These are phyloP conservation scores for Theonella swinhoei DNA, from an alignment of 37 sponge, comb jelly and placozoan genomes.

Conservation along the genomic window DNA sequence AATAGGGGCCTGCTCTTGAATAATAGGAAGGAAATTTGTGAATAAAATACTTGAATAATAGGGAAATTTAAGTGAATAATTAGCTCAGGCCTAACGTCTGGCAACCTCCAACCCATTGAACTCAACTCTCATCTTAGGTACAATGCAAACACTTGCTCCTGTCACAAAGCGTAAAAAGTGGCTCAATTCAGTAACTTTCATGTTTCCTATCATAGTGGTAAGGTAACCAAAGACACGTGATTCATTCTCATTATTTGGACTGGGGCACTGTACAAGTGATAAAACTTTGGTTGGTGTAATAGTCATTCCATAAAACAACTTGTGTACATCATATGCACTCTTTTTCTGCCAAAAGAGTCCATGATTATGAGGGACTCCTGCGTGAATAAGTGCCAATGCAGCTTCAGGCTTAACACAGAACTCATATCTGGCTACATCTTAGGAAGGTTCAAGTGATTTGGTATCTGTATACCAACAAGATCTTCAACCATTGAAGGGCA, in stretches of 20 bases:
- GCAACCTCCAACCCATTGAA: too few species aligned
- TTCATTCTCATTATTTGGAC: neutral
- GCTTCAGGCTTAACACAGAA: slow-evolving; percentile 13
- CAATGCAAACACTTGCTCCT: slow-evolving; percentile 19
- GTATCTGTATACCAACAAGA: neutral
- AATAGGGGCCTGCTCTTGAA: too few species aligned
- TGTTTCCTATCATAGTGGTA: slow-evolving; percentile 16
- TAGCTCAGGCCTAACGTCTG: too few species aligned
- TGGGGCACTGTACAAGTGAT: neutral
- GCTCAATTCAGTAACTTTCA: slow-evolving; percentile 14
- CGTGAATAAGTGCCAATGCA: slow-evolving; percentile 2
- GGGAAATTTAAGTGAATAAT: too few species aligned
- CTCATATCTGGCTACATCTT: slow-evolving; percentile 21
- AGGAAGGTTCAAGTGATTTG: neutral
- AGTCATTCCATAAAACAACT: neutral
- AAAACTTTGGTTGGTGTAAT: slow-evolving; percentile 6
- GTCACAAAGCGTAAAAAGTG: slow-evolving; percentile 30
- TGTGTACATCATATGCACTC: neutral
- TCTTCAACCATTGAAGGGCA: neutral
- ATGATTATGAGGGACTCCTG: slow-evolving; percentile 23
- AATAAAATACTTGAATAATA: too few species aligned
- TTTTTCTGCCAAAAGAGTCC: neutral
- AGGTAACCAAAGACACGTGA: neutral
- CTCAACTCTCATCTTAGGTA: neutral
- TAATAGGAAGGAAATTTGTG: too few species aligned